Percentiles rank a stretch among this genome's conserved stretches.
phyloP scores from a whole-genome alignment of 1,140 invertebrate species.

The Pantala flavescens region DNA sequence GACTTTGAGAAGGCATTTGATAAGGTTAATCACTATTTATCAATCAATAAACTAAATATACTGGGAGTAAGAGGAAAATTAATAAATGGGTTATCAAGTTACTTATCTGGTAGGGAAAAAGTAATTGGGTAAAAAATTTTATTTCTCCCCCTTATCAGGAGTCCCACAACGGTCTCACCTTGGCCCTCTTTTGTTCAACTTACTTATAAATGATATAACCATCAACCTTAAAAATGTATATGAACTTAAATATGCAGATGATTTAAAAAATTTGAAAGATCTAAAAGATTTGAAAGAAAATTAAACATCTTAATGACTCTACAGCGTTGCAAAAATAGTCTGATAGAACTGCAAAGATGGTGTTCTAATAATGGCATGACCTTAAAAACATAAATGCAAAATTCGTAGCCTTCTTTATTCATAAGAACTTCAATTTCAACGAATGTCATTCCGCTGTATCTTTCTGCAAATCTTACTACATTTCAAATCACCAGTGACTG shows the following conservation, averaged over 20 bases:
- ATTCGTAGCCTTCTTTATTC: no score
- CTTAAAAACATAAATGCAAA: no score
- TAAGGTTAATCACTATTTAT: slow-evolving; percentile 4
- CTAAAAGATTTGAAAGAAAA: no score
- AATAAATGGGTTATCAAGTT: slow-evolving; percentile 10
- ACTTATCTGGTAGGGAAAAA: slow-evolving; percentile 12
- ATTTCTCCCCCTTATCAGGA: not conserved
- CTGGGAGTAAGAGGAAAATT: slow-evolving; percentile 11
- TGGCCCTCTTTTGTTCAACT: not conserved
- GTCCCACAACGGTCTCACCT: not conserved
- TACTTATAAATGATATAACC: not conserved
- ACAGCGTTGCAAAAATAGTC: no score
- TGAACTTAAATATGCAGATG: not conserved
- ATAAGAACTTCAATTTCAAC: no score
- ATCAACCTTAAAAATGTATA: not conserved
- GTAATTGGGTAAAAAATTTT: not conserved
- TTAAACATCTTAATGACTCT: no score
- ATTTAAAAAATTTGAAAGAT: not conserved
- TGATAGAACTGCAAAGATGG: no score
- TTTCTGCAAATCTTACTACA: no score
- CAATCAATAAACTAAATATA: slow-evolving; percentile 13
- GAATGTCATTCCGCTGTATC: no score
- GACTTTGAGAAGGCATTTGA: slow-evolving; percentile 21
- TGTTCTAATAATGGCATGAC: no score
- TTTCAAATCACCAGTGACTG: no score